phyloP scores from a whole-genome alignment of 2,888 invertebrate species.

The Hirtodrosophila trivittata region DNA sequence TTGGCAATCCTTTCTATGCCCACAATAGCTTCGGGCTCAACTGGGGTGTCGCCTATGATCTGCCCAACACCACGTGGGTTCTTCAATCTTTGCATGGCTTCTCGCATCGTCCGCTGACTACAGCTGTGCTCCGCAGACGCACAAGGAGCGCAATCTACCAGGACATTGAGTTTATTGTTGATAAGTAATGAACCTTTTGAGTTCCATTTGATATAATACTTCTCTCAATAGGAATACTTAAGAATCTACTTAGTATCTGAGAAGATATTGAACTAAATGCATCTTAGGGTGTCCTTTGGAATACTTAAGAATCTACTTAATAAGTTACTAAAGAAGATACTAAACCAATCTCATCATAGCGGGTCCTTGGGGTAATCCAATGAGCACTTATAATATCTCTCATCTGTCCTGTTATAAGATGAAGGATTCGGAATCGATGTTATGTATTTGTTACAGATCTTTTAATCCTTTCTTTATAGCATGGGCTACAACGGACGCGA shows the following conservation, averaged over 20 bases:
- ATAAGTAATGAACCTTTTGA: constrained; percentile 85
- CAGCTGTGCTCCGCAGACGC: constrained; percentile 85
- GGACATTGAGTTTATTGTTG: constrained; percentile 85
- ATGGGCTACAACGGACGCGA: constrained; percentile 91
- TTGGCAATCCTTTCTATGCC: constrained; percentile 85
- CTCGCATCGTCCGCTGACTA: constrained; percentile 56
- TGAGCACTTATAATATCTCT: too few species aligned
- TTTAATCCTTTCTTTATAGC: constrained; percentile 83
- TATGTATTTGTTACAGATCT: constrained; percentile 2
- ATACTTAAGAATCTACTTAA: too few species aligned
- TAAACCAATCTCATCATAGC: too few species aligned
- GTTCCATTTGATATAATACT: too few species aligned
- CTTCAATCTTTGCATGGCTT: constrained; percentile 82
- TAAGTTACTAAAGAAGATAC: too few species aligned
- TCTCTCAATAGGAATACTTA: too few species aligned
- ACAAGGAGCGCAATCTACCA: constrained; percentile 75
- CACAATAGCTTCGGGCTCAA: constrained; percentile 88
- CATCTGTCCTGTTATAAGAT: too few species aligned
- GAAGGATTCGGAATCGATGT: too few species aligned
- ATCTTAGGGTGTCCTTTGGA: too few species aligned
- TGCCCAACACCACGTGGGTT: constrained; percentile 86
- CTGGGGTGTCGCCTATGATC: constrained; percentile 88
- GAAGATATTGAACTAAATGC: too few species aligned
- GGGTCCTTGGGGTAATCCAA: too few species aligned
- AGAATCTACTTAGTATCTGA: too few species aligned